Base-by-base conservation (phyloP, 2,113 vertebrate genomes). In the Lichenostomus cassidix region DNA sequence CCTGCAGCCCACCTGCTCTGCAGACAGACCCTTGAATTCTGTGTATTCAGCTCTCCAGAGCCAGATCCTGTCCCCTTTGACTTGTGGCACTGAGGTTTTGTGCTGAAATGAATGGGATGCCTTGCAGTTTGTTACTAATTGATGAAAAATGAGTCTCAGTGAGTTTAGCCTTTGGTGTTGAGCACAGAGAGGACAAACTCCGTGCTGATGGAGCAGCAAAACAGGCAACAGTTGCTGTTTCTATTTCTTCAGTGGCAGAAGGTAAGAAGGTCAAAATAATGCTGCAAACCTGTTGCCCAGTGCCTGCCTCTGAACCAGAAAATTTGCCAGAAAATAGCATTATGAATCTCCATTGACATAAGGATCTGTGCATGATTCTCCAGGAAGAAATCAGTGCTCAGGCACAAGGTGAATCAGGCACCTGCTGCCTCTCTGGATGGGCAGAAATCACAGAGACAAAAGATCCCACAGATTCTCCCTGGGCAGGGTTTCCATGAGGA, bases 351-450 rank as follows among this genome's bases (percentile, higher is more conserved):
- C 19, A 35, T 0, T 14, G 55, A 5, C 35, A 39, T 15, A 28
- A 55, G 85, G 53, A 15, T 5, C 6, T 0, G 6, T 1, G 60
- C 39, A 0, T 10, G 24, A 11, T 22, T 69, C 27, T n/a, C 27
- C 37, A 53, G 70, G 15, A 19, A 76, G 78, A 37, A 39, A 19
- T 64, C 49, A 25, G 39, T 4, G 42, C 76, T 18, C 24, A 10
- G 75, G 14, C 73, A 35, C 39, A 37, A n/a, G 50, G 3, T 20
- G 33, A 52, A 58, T 1, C 69, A 19, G 70, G 53, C 53, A 12
- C 27, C 67, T 37, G 62, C 62, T 76, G 63, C 67, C 76, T 35
- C 69, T 35, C 37, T 15, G 37, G 20, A 8, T 41, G 35, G 63
- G 29, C 87, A 90, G 65, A 76, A 68, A n/a, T 21, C 62, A 24